These are phyloP conservation scores for Emmelina monodactyla DNA, from an alignment of 2,888 invertebrate genomes.

Conservation along the genomic window DNA sequence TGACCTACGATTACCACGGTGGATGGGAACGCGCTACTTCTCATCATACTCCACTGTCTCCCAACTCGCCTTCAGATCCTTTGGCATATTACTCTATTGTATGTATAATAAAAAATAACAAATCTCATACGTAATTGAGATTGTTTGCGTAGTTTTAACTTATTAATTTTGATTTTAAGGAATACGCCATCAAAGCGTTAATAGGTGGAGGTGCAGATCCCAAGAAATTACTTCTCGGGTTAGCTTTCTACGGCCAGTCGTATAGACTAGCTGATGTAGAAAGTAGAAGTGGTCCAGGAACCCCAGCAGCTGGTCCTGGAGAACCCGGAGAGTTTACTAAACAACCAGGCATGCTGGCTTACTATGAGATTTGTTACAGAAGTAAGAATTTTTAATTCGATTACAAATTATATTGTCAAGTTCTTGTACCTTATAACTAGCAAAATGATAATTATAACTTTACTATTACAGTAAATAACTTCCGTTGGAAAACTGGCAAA, in stretches of 20 bases:
- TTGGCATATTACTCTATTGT: slow-evolving; percentile 81
- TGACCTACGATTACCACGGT: slow-evolving; percentile 90
- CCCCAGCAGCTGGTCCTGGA: slow-evolving; percentile 76
- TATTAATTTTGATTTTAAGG: slow-evolving; percentile 66
- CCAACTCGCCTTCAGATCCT: slow-evolving; percentile 65
- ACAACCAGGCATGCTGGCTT: slow-evolving; percentile 88
- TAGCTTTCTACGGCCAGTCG: slow-evolving; percentile 90
- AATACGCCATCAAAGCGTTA: slow-evolving; percentile 81
- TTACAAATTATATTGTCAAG: background rate
- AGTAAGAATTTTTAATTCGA: slow-evolving; percentile 24
- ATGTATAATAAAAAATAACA: too few relatives aligned
- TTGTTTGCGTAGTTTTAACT: too few relatives aligned
- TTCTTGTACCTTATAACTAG: too few relatives aligned
- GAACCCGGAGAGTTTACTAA: slow-evolving; percentile 81
- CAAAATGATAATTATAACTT: background rate
- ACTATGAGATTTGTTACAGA: slow-evolving; percentile 84
- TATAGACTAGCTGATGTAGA: slow-evolving; percentile 69
- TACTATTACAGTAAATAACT: slow-evolving; percentile 61
- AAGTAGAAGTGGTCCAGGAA: slow-evolving; percentile 60
- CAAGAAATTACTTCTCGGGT: slow-evolving; percentile 79
- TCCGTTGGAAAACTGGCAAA: slow-evolving; percentile 73
- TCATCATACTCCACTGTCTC: slow-evolving; percentile 81
- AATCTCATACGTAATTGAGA: too few relatives aligned
- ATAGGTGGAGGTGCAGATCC: slow-evolving; percentile 77
- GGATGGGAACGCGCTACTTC: slow-evolving; percentile 85